Conservation (phyloP, 2,113 vertebrate species). For the Podarcis muralis region DNA sequence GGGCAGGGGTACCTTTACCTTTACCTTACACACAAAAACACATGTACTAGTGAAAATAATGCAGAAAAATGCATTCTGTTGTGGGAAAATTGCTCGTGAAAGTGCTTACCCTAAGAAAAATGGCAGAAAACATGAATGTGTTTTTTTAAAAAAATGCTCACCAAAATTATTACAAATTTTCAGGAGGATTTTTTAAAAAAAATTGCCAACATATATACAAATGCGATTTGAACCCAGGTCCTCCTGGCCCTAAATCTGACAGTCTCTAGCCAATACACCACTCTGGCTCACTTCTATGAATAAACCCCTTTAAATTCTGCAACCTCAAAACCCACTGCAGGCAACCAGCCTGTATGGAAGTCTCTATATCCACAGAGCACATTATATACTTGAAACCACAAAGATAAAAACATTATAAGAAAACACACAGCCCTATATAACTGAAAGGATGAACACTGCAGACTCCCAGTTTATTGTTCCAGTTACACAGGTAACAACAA, state of each 20-base stretch:
- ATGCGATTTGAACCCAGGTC: neutral
- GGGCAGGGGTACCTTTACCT: too few relatives aligned
- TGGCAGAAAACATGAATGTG: too few relatives aligned
- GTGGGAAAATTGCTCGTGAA: too few relatives aligned
- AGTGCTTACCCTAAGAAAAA: too few relatives aligned
- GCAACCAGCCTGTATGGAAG: neutral
- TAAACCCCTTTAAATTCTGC: neutral
- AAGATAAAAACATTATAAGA: neutral
- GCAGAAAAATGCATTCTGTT: too few relatives aligned
- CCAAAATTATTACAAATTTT: too few relatives aligned
- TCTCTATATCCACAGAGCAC: neutral
- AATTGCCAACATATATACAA: too few relatives aligned
- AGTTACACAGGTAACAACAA: neutral
- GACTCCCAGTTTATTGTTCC: neutral
- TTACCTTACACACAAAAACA: too few relatives aligned
- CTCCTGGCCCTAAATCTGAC: neutral
- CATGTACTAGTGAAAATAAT: too few relatives aligned
- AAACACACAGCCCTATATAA: neutral
- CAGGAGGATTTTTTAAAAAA: too few relatives aligned
- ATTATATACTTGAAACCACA: neutral
- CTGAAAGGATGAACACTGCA: neutral
- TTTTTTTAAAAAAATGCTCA: too few relatives aligned
- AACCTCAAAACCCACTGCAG: neutral
- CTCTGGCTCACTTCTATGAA: neutral
- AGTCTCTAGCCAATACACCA: neutral